phyloP scores from a whole-genome alignment of 2,797 vertebrate species.

The Phrynocephalus forsythii region DNA sequence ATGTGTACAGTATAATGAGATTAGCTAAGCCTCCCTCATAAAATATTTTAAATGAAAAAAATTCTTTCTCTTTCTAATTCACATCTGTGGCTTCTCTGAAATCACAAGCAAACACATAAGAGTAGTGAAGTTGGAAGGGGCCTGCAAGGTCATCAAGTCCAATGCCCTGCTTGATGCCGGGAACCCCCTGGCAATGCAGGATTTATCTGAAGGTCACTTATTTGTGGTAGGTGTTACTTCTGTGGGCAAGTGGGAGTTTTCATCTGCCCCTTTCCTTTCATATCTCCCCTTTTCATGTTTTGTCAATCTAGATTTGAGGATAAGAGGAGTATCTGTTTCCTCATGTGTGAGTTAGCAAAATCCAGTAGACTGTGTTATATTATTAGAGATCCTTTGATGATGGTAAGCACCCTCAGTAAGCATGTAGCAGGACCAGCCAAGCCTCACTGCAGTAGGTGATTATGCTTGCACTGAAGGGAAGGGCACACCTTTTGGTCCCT shows the following conservation, averaged over 20 bases:
- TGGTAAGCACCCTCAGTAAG: constrained; percentile 41
- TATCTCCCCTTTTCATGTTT: neutral
- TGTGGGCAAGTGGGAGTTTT: neutral
- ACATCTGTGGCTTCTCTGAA: constrained; percentile 35
- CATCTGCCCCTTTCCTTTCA: constrained; percentile 9
- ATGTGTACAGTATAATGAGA: too few species aligned
- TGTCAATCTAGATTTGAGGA: neutral
- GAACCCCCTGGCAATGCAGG: neutral
- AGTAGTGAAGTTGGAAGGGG: too few species aligned
- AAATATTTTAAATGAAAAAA: neutral
- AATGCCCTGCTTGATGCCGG: too few species aligned
- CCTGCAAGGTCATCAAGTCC: too few species aligned
- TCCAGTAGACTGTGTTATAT: constrained; percentile 58
- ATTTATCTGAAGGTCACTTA: constrained; percentile 27
- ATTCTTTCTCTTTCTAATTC: constrained; percentile 23
- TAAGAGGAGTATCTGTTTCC: constrained; percentile 22
- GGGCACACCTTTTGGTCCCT: neutral
- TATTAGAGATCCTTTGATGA: constrained; percentile 55
- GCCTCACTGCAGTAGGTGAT: neutral
- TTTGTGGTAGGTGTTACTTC: constrained; percentile 24
- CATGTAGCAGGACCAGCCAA: constrained; percentile 42
- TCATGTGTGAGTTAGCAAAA: constrained; percentile 65
- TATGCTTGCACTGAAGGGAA: constrained; percentile 27
- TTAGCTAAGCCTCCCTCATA: too few species aligned
- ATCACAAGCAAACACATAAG: constrained; percentile 14